Percentiles rank a stretch among this genome's conserved stretches.
Evolutionary conservation across 2,797 vertebrate genomes (phyloP).

Genomic region (Cyclura pinguis): DNA sequence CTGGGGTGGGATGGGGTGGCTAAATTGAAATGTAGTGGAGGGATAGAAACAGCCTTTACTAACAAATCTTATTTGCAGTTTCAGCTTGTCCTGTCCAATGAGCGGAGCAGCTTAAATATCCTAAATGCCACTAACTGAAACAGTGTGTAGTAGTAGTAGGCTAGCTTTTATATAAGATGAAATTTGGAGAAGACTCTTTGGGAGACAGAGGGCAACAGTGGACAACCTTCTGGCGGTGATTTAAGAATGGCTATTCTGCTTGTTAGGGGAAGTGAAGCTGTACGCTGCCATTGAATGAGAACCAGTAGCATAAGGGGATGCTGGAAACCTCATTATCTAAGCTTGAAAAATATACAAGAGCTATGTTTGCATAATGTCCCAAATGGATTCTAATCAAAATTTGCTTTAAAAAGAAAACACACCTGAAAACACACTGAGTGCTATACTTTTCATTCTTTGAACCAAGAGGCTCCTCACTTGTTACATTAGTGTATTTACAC

Average conservation of each 20-base stretch:
- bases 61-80: not conserved
- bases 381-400: no score
- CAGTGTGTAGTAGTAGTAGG: not conserved
- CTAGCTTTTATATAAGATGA: constrained; percentile 3
- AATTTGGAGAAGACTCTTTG: not conserved
- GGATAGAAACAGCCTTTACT: not conserved
- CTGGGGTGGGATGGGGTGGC: not conserved
- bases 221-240: not conserved
- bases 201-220: not conserved
- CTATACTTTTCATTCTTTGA: not conserved
- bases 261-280: no score
- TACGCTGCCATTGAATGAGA: no score
- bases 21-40: not conserved
- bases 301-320: no score
- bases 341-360: no score
- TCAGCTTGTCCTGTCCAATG: not conserved
- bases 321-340: no score
- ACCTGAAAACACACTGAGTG: no score
- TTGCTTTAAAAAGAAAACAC: no score
- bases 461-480: no score
- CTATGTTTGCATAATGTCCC: no score
- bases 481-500: not conserved
- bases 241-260: no score
- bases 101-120: not conserved
- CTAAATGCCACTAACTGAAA: not conserved